A percentile compares a stretch with the other conserved stretches of the same genome.
Evolutionary conservation across 2,113 vertebrate species (phyloP).

Genomic region (Romanogobio albipinnatus): DNA sequence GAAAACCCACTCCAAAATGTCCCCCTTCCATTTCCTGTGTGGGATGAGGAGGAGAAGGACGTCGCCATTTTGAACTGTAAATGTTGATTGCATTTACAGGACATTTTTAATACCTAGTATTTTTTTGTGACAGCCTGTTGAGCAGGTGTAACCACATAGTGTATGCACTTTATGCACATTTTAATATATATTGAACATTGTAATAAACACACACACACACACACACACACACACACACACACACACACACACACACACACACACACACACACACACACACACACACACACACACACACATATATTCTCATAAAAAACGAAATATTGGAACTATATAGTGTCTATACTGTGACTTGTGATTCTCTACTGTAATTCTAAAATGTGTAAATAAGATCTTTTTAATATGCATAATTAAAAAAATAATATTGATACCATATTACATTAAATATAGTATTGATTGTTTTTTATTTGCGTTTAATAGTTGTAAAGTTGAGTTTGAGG

Average conservation of each 20-base stretch:
- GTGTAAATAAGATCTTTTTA: background rate
- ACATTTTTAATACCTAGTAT: background rate
- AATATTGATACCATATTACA: background rate
- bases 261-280: too few relatives aligned
- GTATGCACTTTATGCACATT: background rate
- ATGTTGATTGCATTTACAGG: background rate
- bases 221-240: too few relatives aligned
- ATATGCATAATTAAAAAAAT: background rate
- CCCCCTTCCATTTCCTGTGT: constrained; percentile 53
- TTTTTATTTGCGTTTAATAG: background rate
- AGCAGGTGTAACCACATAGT: background rate
- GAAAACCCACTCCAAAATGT: constrained; percentile 18
- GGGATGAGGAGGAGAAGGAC: constrained; percentile 58
- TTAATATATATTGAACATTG: background rate
- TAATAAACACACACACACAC: too few relatives aligned
- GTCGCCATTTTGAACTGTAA: background rate
- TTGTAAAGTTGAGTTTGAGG: too few relatives aligned
- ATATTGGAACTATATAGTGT: background rate
- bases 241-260: too few relatives aligned
- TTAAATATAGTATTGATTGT: background rate
- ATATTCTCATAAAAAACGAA: background rate
- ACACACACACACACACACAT: too few relatives aligned
- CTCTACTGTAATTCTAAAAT: background rate
- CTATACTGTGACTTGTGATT: background rate
- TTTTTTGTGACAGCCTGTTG: background rate